Base-by-base conservation (phyloP, 2,113 vertebrate species). In the Pygathrix nemaeus region DNA sequence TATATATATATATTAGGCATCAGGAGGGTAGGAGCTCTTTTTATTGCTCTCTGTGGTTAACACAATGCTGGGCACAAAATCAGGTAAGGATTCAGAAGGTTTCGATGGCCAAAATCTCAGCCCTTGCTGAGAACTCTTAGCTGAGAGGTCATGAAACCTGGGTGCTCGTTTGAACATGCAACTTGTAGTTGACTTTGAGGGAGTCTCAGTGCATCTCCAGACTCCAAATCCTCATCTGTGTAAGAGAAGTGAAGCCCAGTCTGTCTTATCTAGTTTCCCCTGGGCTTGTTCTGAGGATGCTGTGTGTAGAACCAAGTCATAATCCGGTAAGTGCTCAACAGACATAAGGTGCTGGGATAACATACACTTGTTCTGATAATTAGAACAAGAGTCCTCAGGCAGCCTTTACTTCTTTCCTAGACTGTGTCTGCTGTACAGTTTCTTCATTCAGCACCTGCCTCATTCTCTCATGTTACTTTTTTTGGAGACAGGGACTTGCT, bases 301-400 rank as follows among this genome's bases (percentile, higher is more conserved):
- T 20, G 57, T 8, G 27, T 2, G 18, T 17, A 2, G 64, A 10
- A 45, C 55, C 27, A 2, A 6, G 10, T 79, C 45, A 2, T 43
- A 10, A 27, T 35, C 57, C 3, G 59, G n/a, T 21, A 14, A 83
- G 57, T 5, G 30, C 25, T 50, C 76, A 14, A 3, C 30, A 14
- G 23, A 8, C 5, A 6, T 0, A 8, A 75, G 20, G 35, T 0
- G 12, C 68, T 3, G 30, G 13, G 38, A 20, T 1, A 4, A 40
- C 45, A 48, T 20, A 17, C 27, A 16, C 20, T 32, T 48, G 59
- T 57, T 88, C 43, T 45, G 61, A 55, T 64, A 11, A 84, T 52
- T 38, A 61, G n/a, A 92, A 1, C 43, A 48, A 95, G 78, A 40
- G 50, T 64, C 13, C 6, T n/a, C 9, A 4, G 57, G 17, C 7